A percentile compares a stretch with the other conserved stretches of the same genome.
Conservation (phyloP, 2,113 vertebrate genomes). For the Scopus umbretta region DNA sequence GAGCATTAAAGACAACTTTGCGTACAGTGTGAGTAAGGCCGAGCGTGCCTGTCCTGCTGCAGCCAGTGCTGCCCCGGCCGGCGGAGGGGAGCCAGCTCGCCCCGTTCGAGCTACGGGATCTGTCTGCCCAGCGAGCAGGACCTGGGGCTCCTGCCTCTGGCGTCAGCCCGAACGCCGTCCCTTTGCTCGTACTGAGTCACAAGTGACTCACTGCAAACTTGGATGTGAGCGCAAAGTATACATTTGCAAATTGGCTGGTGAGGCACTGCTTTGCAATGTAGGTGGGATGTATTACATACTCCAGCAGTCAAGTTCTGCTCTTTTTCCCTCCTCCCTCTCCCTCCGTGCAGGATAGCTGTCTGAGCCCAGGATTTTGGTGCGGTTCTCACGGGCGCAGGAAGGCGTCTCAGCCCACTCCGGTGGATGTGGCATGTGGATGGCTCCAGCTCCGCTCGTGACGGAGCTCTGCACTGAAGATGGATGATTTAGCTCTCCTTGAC, state of each 20-base stretch:
- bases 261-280: constrained; percentile 62
- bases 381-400: neutral
- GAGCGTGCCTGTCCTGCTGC: neutral
- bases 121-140: neutral
- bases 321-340: constrained; percentile 9
- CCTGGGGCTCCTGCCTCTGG: neutral
- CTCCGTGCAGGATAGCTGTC: constrained; percentile 21
- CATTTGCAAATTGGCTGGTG: constrained; percentile 56
- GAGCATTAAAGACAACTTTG: neutral
- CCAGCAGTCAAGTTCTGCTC: constrained; percentile 32
- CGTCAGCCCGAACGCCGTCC: neutral
- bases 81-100: neutral
- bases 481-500: constrained; percentile 80
- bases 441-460: neutral
- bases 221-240: constrained; percentile 24
- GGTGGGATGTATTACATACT: constrained; percentile 56
- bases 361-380: neutral
- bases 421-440: neutral
- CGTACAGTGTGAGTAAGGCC: neutral
- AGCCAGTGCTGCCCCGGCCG: neutral
- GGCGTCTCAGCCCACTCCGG: neutral
- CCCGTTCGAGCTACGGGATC: neutral
- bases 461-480: constrained; percentile 73
- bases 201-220: constrained; percentile 61
- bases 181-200: constrained; percentile 60